Conservation (phyloP, 2,797 vertebrate genomes). For the Myoxocephalus aenaeus region DNA sequence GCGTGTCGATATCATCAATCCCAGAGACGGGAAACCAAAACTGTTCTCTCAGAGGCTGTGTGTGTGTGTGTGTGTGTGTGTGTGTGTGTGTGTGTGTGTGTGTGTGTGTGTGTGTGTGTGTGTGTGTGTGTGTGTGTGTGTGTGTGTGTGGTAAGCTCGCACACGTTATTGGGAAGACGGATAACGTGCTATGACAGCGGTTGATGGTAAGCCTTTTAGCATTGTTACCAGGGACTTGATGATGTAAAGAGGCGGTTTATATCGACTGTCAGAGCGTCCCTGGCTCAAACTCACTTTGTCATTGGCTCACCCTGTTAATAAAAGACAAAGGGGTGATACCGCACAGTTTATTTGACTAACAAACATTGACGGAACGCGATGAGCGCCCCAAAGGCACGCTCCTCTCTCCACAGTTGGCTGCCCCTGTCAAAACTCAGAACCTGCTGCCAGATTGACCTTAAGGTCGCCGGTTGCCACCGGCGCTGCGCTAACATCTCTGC, state of each 20-base stretch:
- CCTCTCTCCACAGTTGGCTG: constrained; percentile 79
- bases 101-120: constrained; percentile 6
- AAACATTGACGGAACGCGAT: constrained; percentile 74
- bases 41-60: constrained; percentile 32
- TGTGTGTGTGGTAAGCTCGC: constrained; percentile 23
- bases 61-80: background rate
- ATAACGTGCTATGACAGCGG: constrained; percentile 72
- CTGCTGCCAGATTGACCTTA: constrained; percentile 83
- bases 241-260: constrained; percentile 73
- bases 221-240: constrained; percentile 51
- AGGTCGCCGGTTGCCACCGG: constrained; percentile 74
- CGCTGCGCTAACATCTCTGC: constrained; percentile 64
- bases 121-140: no score
- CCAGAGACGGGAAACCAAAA: constrained; percentile 37
- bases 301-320: constrained; percentile 75
- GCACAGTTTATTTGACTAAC: constrained; percentile 78
- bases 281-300: constrained; percentile 59
- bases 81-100: background rate
- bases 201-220: constrained; percentile 75
- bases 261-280: constrained; percentile 65
- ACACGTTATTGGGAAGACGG: constrained; percentile 41
- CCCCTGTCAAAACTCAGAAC: constrained; percentile 83
- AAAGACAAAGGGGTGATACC: constrained; percentile 74
- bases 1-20: constrained; percentile 66
- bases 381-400: constrained; percentile 62